Conservation (phyloP, 1,140 invertebrate genomes). For the Hormaphis cornu region DNA sequence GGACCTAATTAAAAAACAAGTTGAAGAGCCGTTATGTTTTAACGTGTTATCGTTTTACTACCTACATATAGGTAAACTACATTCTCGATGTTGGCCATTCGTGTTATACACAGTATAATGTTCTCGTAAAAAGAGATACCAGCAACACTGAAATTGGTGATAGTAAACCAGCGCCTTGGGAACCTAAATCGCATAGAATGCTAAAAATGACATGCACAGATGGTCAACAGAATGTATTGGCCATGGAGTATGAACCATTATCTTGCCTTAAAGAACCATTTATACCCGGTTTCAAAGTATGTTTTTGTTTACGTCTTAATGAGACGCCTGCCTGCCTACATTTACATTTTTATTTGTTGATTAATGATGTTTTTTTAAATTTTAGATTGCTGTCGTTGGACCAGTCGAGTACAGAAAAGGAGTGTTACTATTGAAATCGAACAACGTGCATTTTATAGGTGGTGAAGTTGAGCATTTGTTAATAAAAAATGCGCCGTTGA, state of each 20-base stretch:
- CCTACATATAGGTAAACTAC: constrained; percentile 44
- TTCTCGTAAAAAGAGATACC: constrained; percentile 49
- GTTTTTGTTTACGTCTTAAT: background rate
- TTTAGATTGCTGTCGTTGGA: constrained; percentile 50
- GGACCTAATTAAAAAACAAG: background rate
- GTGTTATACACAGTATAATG: constrained; percentile 54
- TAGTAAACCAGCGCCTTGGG: constrained; percentile 41
- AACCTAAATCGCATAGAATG: constrained; percentile 44
- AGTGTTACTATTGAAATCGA: constrained; percentile 55
- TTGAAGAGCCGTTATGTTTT: background rate
- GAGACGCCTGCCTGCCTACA: background rate
- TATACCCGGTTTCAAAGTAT: constrained; percentile 56
- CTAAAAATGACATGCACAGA: constrained; percentile 63
- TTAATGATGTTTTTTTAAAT: constrained; percentile 7
- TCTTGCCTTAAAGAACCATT: constrained; percentile 50
- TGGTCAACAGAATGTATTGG: constrained; percentile 58
- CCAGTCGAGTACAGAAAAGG: constrained; percentile 60
- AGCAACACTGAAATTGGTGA: constrained; percentile 47
- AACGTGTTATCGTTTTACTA: background rate
- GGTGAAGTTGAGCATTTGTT: constrained; percentile 62
- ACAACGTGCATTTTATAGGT: constrained; percentile 56
- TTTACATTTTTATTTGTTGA: background rate
- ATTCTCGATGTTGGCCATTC: constrained; percentile 51
- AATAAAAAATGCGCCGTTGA: constrained; percentile 51
- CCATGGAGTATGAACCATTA: constrained; percentile 63